Evolutionary conservation across 2,888 invertebrate genomes (phyloP), one percentile per base, ranked within the genome.

Genomic region (Pegoplata infirma): DNA sequence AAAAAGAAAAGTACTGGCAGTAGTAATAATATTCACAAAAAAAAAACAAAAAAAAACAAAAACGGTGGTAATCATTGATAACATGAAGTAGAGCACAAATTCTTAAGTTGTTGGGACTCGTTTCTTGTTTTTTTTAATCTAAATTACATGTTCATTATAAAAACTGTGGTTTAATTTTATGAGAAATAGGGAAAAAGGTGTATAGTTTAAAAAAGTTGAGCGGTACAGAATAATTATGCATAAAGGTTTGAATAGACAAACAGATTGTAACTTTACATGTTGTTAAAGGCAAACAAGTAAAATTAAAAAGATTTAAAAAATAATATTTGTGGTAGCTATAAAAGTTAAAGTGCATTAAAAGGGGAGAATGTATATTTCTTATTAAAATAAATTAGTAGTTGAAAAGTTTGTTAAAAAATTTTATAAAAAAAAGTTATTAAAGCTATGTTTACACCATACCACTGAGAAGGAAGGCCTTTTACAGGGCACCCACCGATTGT

Each of bases 71-170:
- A 59, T 74, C 69, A 59, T 55, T 66, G 69, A 69, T 74, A 74
- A 74, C 47, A 47, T 25, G 46, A 69, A 69, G 59, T 55, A 40
- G 53, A 59, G 69, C 64, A 66, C 46, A 63, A 64, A 73, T 51
- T 17, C 63, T 73, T 21, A 63, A 69, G 56, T 55, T 66, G 63
- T 25, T 28, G 25, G 32, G 40, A 36, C 49, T 64, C 25, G 28
- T 46, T n/a, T n/a, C 5, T 51, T 56, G 16, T 67, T 46, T 14
- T 10, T 53, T 55, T 46, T 67, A 67, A 74, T 78, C 59, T 74
- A 66, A 78, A 74, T 78, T 78, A 69, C 69, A 44, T 49, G 69
- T 78, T 74, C 64, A 74, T 64, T 78, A 64, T 46, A 69, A 64
- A 58, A 40, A 49, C 12, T 64, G 73, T 23, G 63, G 72, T 73